Conservation (phyloP, 1,140 invertebrate species). For the Rhynchophorus ferrugineus region DNA sequence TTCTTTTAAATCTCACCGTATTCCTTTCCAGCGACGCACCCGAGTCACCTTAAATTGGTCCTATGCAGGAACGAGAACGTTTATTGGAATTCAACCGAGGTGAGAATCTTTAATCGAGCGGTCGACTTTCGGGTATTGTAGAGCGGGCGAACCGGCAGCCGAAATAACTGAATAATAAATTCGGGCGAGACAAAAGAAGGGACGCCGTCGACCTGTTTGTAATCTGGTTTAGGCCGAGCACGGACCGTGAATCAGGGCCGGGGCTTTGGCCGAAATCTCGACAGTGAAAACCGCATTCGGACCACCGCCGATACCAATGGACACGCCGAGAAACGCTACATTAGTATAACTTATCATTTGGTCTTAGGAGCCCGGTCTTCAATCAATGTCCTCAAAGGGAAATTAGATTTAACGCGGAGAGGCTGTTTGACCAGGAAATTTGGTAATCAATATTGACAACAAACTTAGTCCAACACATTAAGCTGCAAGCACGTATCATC, state of each 20-base stretch:
- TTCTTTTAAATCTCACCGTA: no score
- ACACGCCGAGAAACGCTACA: conserved; percentile 22
- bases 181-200: background rate
- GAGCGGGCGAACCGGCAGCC: no score
- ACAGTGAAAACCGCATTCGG: conserved; percentile 25
- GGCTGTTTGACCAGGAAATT: conserved; percentile 18
- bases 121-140: no score
- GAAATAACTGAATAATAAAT: background rate
- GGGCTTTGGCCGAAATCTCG: conserved; percentile 25
- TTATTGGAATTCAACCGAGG: no score
- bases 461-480: conserved; percentile 3
- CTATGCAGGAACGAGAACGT: no score
- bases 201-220: conserved; percentile 12
- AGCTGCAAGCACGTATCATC: background rate
- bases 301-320: conserved; percentile 13
- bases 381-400: conserved; percentile 30
- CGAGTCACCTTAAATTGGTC: no score
- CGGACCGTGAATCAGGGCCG: conserved; percentile 27
- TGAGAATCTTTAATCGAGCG: no score
- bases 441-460: conserved; percentile 14
- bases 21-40: no score
- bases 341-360: conserved; percentile 29
- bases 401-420: conserved; percentile 22
- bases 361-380: conserved; percentile 23
- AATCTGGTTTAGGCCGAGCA: conserved; percentile 24